Evolutionary conservation across 2,797 vertebrate species (phyloP), one percentile per base, ranked within the genome.

Genomic region (Bufotes viridis): DNA sequence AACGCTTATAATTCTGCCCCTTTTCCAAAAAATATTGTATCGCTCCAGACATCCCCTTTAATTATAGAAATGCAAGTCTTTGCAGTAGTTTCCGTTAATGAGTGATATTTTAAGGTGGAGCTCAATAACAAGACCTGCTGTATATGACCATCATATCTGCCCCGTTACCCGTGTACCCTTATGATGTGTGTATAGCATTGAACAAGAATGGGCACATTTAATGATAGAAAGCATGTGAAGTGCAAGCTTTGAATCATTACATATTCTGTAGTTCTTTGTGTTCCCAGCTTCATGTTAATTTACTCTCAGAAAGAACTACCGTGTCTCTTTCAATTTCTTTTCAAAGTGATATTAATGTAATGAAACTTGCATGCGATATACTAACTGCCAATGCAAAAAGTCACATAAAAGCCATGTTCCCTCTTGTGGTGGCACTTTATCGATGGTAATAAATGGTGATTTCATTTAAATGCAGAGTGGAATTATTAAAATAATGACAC

Each of bases 371-470:
- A 98, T 98, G 98, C 94, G 84, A 91, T 90, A 91, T 92, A 94
- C 94, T 94, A 95, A 94, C 93, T 96, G 96, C 95, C 93, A 94
- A 95, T 96, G 96, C 94, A 95, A 93, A 95, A 94, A 95, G 93
- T 92, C 96, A 96, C 97, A 96, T 95, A 93, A 97, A 97, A 98
- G 97, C 97, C 97, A 97, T 95, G 96, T 97, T 97, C 97, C 97
- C 97, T 96, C 95, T 92, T 93, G 78, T 82, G 60, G 55, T 81
- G n/a, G 67, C 57, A 60, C n/a, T 6, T 1, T 1, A 22, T 49
- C 15, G 61, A 29, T 20, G 8, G 42, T 1, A 0, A 15, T n/a
- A 7, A 55, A 76, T 24, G 22, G 20, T 53, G 51, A 55, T 53
- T 78, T 14, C 17, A 8, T 55, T 78, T 78, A 78, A 78, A 78